Percentiles rank a stretch among this genome's conserved stretches.
phyloP scores from a whole-genome alignment of 2,113 vertebrate genomes.

The Antechinus stuartii region DNA sequence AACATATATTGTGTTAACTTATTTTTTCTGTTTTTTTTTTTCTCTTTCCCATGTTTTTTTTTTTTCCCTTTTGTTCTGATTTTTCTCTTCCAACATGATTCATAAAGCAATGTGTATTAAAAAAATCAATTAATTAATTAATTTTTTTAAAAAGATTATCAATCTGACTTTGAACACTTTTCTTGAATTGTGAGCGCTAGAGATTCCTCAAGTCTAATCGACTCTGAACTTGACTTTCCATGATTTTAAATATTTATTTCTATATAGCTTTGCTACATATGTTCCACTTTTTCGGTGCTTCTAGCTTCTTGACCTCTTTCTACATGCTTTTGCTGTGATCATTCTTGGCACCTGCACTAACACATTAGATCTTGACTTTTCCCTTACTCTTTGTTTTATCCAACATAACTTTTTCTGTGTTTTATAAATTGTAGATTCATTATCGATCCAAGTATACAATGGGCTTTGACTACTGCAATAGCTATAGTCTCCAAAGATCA shows the following conservation, averaged over 20 bases:
- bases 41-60: no score
- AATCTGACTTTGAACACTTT: neutral
- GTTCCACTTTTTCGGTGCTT: neutral
- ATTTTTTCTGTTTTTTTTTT: no score
- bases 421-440: neutral
- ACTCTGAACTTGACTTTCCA: neutral
- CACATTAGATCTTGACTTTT: neutral
- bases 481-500: neutral
- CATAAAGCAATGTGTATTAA: no score
- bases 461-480: neutral
- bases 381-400: neutral
- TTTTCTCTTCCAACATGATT: no score
- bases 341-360: neutral
- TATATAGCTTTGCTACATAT: neutral
- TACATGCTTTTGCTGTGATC: neutral
- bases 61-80: no score
- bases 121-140: no score
- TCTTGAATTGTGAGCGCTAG: neutral
- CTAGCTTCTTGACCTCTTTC: no score
- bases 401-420: neutral
- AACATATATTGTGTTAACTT: no score
- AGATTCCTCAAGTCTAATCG: rapidly evolving
- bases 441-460: neutral
- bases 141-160: no score
- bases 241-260: neutral